Evolutionary conservation across 2,888 invertebrate species (phyloP).

Genomic region (Teleogryllus oceanicus): DNA sequence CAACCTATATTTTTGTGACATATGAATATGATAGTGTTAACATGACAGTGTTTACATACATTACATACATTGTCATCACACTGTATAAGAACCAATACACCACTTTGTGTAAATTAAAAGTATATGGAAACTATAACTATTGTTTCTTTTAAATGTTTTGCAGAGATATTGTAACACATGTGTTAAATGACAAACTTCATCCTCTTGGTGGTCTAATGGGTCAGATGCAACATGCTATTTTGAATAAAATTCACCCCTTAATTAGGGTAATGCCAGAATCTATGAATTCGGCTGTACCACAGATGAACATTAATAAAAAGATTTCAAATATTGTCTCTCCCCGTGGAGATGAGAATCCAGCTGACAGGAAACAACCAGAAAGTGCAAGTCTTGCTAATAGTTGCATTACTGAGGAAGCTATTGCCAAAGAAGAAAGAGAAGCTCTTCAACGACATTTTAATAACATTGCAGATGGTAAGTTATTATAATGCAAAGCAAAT

Average conservation of each 20-base stretch:
- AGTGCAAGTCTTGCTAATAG: not conserved
- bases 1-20: too few relatives aligned
- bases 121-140: too few relatives aligned
- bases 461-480: conserved; percentile 26
- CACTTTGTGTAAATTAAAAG: too few relatives aligned
- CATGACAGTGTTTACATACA: too few relatives aligned
- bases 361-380: too few relatives aligned
- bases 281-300: not conserved
- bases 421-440: conserved; percentile 20
- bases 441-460: conserved; percentile 25
- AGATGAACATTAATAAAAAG: not conserved
- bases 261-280: not conserved
- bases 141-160: not conserved
- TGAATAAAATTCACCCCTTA: conserved; percentile 28
- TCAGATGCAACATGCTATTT: conserved; percentile 30
- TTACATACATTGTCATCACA: too few relatives aligned
- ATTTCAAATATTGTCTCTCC: not conserved
- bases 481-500: not conserved
- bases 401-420: not conserved
- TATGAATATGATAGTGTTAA: too few relatives aligned
- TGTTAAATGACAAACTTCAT: conserved; percentile 26
- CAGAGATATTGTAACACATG: conserved; percentile 24
- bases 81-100: too few relatives aligned
- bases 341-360: not conserved
- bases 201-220: conserved; percentile 26